Percentiles rank a stretch among this genome's conserved stretches.
phyloP scores from a whole-genome alignment of 2,888 invertebrate species.

The Smittia sp. region DNA sequence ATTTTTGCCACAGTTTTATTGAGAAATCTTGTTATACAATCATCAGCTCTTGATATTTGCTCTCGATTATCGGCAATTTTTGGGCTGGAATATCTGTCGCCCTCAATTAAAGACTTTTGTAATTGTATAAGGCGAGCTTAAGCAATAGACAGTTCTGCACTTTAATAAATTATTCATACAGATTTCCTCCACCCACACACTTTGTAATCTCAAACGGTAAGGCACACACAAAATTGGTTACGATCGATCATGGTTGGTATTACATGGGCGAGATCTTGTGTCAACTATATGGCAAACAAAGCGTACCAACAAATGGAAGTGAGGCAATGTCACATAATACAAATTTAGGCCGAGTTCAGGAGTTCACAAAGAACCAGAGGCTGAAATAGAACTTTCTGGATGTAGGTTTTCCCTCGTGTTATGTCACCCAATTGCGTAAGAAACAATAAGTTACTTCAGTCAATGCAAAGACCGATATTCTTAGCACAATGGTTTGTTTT shows the following conservation, averaged over 20 bases:
- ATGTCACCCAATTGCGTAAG: too few relatives aligned
- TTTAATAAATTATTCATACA: neutral
- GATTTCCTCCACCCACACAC: neutral
- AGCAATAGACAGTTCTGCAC: neutral
- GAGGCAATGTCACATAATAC: too few relatives aligned
- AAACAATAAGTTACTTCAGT: too few relatives aligned
- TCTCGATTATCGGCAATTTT: neutral
- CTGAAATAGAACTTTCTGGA: too few relatives aligned
- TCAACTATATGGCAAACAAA: neutral
- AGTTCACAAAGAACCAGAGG: too few relatives aligned
- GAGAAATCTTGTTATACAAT: conserved; percentile 13
- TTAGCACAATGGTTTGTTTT: too few relatives aligned
- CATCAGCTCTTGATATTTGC: neutral
- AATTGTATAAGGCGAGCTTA: neutral
- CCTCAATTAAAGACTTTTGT: neutral
- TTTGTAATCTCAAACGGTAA: neutral
- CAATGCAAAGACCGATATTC: too few relatives aligned
- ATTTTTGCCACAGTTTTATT: conserved; percentile 20
- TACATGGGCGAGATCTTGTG: neutral
- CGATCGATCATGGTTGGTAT: neutral
- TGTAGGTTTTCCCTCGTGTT: too few relatives aligned
- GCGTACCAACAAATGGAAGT: neutral
- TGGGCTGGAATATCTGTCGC: neutral
- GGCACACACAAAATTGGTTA: neutral
- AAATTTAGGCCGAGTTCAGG: too few relatives aligned